Conservation (phyloP, 2,797 vertebrate species). For the Gymnoscopelus braueri region DNA sequence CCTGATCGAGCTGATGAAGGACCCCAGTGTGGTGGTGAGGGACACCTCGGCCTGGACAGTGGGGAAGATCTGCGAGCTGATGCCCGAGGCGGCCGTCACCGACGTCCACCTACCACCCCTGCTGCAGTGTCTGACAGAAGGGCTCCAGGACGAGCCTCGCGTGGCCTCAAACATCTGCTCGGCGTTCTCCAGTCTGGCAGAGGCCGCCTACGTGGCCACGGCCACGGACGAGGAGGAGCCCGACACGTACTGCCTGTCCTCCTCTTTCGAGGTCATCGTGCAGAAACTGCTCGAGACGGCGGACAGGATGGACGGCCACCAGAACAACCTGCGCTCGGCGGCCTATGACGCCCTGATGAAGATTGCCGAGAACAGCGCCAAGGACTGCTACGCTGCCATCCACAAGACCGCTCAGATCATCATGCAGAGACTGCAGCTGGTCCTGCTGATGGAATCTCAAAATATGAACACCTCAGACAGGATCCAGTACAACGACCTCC, state of each 20-base stretch:
- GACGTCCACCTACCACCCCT: slow-evolving; percentile 91
- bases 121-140: slow-evolving; percentile 97
- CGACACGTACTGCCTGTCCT: slow-evolving; percentile 94
- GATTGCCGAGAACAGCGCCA: slow-evolving; percentile 98
- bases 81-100: slow-evolving; percentile 97
- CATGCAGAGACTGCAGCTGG: slow-evolving; percentile 97
- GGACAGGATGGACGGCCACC: slow-evolving; percentile 95
- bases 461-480: slow-evolving; percentile 98
- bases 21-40: slow-evolving; percentile 95
- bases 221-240: slow-evolving; percentile 97
- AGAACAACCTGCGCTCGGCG: slow-evolving; percentile 96
- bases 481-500: slow-evolving; percentile 98
- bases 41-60: slow-evolving; percentile 98
- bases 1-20: slow-evolving; percentile 97
- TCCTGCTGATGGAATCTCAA: slow-evolving; percentile 99
- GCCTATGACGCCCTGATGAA: slow-evolving; percentile 98
- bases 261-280: slow-evolving; percentile 96
- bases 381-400: slow-evolving; percentile 97
- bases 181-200: slow-evolving; percentile 97
- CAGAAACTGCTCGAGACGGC: slow-evolving; percentile 98
- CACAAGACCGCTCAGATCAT: slow-evolving; percentile 99
- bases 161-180: slow-evolving; percentile 98
- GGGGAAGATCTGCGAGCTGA: slow-evolving; percentile 94
- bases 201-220: slow-evolving; percentile 96
- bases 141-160: slow-evolving; percentile 92